Base-by-base conservation (phyloP, 2,797 vertebrate species). In the Eospalax fontanierii region DNA sequence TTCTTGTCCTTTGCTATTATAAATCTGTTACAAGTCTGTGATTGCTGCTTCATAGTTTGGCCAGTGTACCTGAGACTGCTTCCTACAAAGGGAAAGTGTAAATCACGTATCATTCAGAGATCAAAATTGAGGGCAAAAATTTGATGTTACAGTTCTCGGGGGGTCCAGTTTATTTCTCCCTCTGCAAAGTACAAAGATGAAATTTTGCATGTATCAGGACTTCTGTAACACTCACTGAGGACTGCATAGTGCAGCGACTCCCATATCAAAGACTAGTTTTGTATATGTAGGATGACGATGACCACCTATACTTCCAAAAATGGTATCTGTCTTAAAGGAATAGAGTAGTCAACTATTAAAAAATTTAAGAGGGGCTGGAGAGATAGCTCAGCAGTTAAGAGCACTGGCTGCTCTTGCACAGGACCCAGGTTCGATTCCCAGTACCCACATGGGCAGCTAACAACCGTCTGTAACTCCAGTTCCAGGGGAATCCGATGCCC, bases 1-100 rank as follows among this genome's bases (percentile, higher is more conserved):
- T 80, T 70, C 28, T 63, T 87, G n/a, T 76, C 84, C 40, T 70
- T 76, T 75, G 40, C 80, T 33, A n/a, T 79, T 93, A 90, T 15
- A 87, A 70, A 82, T 76, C 38, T 90, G 16, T 21, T 40, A 86
- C n/a, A 93, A n/a, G 4, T 24, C 46, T 89, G 43, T 65, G 35
- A 33, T 46, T 90, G 74, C n/a, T 87, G n/a, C n/a, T 84, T 66
- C 40, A 54, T 61, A 66, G 50, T 83, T 75, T 76, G 26, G 33
- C 63, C 73, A 73, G 12, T 65, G 66, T 38, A 33, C 16, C 30
- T 79, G 28, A 65, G 65, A 84, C n/a, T 35, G 43, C 66, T 76
- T 57, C 40, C 46, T 89, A 80, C 46, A 86, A 68, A 80, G 50
- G 61, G 12, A 28, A 50, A 35, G 76, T 28, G n/a, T 71, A 66